phyloP scores from a whole-genome alignment of 2,113 vertebrate genomes.

The Oriolus oriolus region DNA sequence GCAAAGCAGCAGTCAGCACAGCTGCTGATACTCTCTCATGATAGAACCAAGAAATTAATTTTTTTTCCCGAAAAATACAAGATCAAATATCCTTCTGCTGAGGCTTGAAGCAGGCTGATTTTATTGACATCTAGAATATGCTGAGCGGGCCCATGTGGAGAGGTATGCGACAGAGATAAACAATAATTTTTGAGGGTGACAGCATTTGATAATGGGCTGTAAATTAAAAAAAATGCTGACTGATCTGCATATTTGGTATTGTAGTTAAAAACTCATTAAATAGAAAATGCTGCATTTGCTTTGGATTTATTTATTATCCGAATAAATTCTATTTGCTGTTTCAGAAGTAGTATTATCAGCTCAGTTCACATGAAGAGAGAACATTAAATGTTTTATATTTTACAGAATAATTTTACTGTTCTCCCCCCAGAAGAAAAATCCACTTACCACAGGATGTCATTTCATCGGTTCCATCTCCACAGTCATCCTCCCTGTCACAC shows the following conservation, averaged over 20 bases:
- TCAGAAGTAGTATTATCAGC: background rate
- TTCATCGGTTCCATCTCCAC: constrained; percentile 90
- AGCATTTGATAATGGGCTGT: background rate
- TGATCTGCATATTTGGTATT: background rate
- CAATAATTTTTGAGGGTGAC: background rate
- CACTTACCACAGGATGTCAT: constrained; percentile 87
- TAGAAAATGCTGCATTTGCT: background rate
- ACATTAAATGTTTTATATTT: background rate
- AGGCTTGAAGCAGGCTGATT: background rate
- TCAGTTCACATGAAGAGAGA: background rate
- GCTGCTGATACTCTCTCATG: background rate
- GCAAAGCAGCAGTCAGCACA: background rate
- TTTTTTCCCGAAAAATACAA: background rate
- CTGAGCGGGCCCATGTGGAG: background rate
- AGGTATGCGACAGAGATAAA: background rate
- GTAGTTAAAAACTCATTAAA: background rate
- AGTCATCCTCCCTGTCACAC: constrained; percentile 94
- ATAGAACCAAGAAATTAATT: background rate
- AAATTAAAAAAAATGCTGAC: background rate
- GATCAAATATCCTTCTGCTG: background rate
- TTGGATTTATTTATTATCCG: background rate
- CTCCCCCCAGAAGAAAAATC: fast-evolving
- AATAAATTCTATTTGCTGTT: background rate
- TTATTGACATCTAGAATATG: background rate
- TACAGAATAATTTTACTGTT: background rate